Base-by-base conservation (phyloP, 2,113 vertebrate genomes). In the Sebastes schlegelii region DNA sequence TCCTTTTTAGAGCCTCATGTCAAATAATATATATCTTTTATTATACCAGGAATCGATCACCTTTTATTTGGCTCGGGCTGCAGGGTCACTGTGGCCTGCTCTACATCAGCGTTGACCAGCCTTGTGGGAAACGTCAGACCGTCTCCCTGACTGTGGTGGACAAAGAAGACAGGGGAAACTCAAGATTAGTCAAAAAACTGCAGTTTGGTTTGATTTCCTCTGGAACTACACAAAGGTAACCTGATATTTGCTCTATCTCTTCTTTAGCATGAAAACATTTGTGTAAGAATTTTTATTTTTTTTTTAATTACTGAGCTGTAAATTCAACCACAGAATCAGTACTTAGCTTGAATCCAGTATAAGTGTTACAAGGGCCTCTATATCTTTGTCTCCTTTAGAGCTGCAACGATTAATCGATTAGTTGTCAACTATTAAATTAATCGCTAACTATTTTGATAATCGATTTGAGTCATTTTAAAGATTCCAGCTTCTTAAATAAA, bases 111-210 rank as follows among this genome's bases (percentile, higher is more conserved):
- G 70, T 92, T 96, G 79, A 99, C 97, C 84, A 99, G 95, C 21
- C 97, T 96, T 55, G 97, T 96, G 9, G 97, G 97, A 89, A 98
- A 99, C 54, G 95, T 97, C 89, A 97, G 96, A 43, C 98, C 98
- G 3, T 99, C 98, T 16, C 98, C 98, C 90, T 97, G 96, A 90
- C 98, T 99, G 93, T 13, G 90, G 0, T 58, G 60, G 85, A 93
- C 79, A 79, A 91, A 65, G 71, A 84, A n/a, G 19, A 61, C 8
- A 74, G 26, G 60, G 64, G 55, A 83, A 62, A 77, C 8, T 26
- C 40, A 64, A 58, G 1, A 79, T 40, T 45, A 87, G 54, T 61
- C 11, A 68, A 69, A n/a, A 51, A 42, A 19, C 4, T 26, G 52
- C 54, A 74, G 40, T 8, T 3, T 6, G 5, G n/a, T 49, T 45